These are phyloP conservation scores for Tretioscincus oriximinensis DNA, from an alignment of 2,113 vertebrate genomes.

Conservation along the genomic window DNA sequence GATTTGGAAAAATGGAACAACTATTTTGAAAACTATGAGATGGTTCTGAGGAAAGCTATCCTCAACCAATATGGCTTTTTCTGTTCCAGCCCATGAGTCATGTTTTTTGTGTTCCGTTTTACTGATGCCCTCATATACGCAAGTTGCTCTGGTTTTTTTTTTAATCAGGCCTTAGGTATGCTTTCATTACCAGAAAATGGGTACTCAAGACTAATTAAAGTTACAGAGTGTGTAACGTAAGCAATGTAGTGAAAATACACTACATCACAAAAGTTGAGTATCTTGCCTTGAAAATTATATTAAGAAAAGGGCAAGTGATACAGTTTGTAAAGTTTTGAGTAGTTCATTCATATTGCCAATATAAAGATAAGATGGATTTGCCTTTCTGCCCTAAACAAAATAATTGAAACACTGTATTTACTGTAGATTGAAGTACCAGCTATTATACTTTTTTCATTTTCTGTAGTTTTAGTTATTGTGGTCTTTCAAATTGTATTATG, in stretches of 20 bases:
- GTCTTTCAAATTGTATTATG: neutral
- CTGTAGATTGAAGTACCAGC: constrained; percentile 53
- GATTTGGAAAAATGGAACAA: neutral
- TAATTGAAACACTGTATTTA: constrained; percentile 44
- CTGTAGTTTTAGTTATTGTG: constrained; percentile 38
- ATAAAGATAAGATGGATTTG: neutral
- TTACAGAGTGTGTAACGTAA: constrained; percentile 12
- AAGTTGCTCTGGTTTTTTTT: constrained; percentile 13
- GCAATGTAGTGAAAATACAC: neutral
- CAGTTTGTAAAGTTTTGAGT: constrained; percentile 25
- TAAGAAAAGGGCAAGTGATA: constrained; percentile 16
- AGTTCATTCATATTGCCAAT: constrained; percentile 33
- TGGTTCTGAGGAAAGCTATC: constrained; percentile 39
- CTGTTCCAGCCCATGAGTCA: constrained; percentile 44
- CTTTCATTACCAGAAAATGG: neutral
- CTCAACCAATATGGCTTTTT: constrained; percentile 47
- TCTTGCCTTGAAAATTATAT: constrained; percentile 2
- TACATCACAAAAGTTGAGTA: neutral
- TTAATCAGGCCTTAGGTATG: constrained; percentile 10
- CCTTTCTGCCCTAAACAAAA: constrained; percentile 27
- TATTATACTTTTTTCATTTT: constrained; percentile 50
- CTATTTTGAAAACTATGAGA: neutral
- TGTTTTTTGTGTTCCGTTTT: constrained; percentile 40
- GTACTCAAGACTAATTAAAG: neutral
- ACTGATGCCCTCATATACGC: neutral